Base-by-base conservation (phyloP, 2,113 vertebrate genomes). In the Pogonocichla stellata region DNA sequence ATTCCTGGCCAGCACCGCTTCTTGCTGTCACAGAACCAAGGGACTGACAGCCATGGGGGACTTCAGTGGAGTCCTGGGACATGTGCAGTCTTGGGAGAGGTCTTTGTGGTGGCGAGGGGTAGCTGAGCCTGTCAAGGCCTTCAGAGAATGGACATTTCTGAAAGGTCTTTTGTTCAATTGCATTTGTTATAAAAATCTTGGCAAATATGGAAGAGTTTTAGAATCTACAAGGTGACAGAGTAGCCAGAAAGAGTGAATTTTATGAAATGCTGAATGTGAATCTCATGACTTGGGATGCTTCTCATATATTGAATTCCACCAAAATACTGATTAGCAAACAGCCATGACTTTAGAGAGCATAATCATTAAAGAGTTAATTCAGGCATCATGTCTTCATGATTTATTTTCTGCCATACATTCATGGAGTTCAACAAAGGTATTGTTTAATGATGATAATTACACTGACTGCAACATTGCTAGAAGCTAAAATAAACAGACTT, bases 401-500 rank as follows among this genome's bases (percentile, higher is more conserved):
- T 66, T 90, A 65, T 80, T 56, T 89, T 57, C 53, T 81, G 19
- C 3, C 10, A 57, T 33, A 12, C 12, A 47, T 86, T 95, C 11
- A 61, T 87, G 73, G n/a, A n/a, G 19, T 82, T 86, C 82, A 61
- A 51, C 48, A 91, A 94, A 94, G 50, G 77, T 78, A 75, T 58
- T 62, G 19, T 95, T 97, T 96, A 97, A 96, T 96, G 48, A 90
- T 77, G 19, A 62, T 86, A 94, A 96, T 96, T 88, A 77, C 47
- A 38, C 57, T 51, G 26, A 87, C 51, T 61, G 50, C 34, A 94
- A 88, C 73, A 43, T 92, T 88, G 67, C 89, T 82, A 77, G 56
- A 88, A 95, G 86, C 25, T 54, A 83, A 74, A 95, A 91, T 90
- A 95, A 97, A 93, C 36, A 96, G 33, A 74, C n/a, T 92, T 96